Base-by-base conservation (phyloP, 2,888 invertebrate species). In the Amblyjoppa fuscipennis region DNA sequence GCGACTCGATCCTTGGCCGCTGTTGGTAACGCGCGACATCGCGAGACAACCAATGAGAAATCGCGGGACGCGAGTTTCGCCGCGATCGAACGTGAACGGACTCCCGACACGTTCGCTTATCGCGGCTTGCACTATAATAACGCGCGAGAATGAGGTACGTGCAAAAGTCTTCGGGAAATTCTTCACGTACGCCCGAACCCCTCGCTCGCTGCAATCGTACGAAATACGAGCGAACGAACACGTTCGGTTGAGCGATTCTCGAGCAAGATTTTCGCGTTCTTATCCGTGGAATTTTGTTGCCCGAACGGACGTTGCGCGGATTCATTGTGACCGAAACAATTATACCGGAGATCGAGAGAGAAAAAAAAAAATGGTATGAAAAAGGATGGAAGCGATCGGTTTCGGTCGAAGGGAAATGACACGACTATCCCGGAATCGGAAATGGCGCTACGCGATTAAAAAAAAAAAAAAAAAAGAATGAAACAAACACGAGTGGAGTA, bases 401-500 rank as follows among this genome's bases (percentile, higher is more conserved):
- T 71, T 59, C 56, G 69, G 25, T 84, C 16, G 45, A 41, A 34
- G 69, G 69, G 64, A 74, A 81, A 45, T 53, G 61, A 59, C 20
- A 45, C 66, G n/a, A 61, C 20, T 20, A 41, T 16, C 59, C 53
- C 73, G 75, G 84, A 85, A 83, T 85, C 85, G 85, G 87, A 88
- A 88, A 69, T 81, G 28, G 64, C 56, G 59, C 51, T n/a, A 64
- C 41, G 45, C 41, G 53, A 76, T 56, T 66, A 49, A 71, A 75
- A 64, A 49, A 28, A 20, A 61, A 49, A 20, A 53, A 66, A 20
- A 61, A 49, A 20, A 53, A 66, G 16, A 56, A 69, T 70, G 41
- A 73, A 53, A 56, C 25, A 70, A 71, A 45, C 16, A 49, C 61
- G 70, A 77, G 81, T 41, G 59, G 78, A 56, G 41, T 70, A 53